Evolutionary conservation across 2,888 invertebrate species (phyloP), one percentile per base, ranked within the genome.

Genomic region (Oscheius sp.): DNA sequence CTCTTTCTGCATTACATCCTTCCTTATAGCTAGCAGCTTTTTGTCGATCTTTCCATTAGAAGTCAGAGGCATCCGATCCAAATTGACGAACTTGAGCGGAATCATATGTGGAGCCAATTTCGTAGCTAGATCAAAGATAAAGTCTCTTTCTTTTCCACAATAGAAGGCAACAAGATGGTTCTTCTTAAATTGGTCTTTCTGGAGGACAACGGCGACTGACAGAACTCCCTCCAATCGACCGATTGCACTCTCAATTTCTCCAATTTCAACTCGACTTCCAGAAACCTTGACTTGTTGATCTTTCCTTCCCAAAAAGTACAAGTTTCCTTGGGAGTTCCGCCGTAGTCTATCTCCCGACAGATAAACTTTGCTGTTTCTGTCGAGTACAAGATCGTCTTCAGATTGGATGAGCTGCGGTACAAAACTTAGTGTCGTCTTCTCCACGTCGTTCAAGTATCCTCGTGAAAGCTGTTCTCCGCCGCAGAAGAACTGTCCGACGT

Each of bases 221-320:
- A 57, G 33, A 32, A 73, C 35, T 29, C 48, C 65, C 4, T 11
- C 42, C 7, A 68, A n/a, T 4, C 50, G 29, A 7, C 50, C 48
- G 1, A 76, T 13, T 11, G 68, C 60, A n/a, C 51, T 47, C 32
- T 76, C 76, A 4, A 76, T 42, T 53, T 76, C 73, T 33, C 70
- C 73, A 2, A 73, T 48, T 29, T 76, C 73, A 1, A 76, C 55
- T 2, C 76, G 66, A 37, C 57, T 33, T 9, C 76, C 76, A 13
- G 57, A 50, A 21, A 76, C 59, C 53, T 76, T 76, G 37, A 37
- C 60, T 55, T 76, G 76, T 47, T 47, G 42, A 51, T 76, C 76
- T 65, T 32, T 42, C n/a, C 76, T 55, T 29, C 66, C 60, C 10
- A 65, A 10, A 55, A 73, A 73, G 47, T 57, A 33, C 32, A 73